A percentile compares a stretch with the other conserved stretches of the same genome.
phyloP scores from a whole-genome alignment of 1,140 invertebrate species.

The Drosophila parvula region DNA sequence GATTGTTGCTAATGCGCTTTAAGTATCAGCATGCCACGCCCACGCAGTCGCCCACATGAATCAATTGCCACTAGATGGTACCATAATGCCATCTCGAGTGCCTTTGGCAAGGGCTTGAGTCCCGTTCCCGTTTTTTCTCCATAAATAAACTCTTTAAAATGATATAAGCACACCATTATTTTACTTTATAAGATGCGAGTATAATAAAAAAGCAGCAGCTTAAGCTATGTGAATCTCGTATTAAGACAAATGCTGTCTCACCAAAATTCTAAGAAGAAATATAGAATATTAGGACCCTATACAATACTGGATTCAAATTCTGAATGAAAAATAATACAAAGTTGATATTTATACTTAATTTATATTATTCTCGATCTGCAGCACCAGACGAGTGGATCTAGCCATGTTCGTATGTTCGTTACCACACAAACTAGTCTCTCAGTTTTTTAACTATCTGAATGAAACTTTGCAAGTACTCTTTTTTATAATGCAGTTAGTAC shows the following conservation, averaged over 20 bases:
- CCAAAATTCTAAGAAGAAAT: not conserved
- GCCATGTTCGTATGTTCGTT: too few species aligned
- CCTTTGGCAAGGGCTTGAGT: constrained; percentile 28
- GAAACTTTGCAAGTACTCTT: too few species aligned
- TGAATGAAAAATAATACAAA: too few species aligned
- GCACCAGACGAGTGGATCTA: too few species aligned
- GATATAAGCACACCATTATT: not conserved
- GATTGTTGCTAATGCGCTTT: constrained; percentile 66
- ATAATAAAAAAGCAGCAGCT: not conserved
- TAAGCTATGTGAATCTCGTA: not conserved
- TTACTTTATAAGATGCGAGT: not conserved
- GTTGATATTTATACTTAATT: too few species aligned
- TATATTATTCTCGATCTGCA: too few species aligned
- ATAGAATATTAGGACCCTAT: not conserved
- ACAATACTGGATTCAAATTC: too few species aligned
- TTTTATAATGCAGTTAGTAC: too few species aligned
- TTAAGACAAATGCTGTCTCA: not conserved
- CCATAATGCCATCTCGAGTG: constrained; percentile 26
- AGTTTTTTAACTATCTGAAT: too few species aligned
- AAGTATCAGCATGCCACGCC: constrained; percentile 49
- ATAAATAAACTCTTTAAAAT: not conserved
- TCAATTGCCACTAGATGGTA: constrained; percentile 70
- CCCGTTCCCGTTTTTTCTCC: constrained; percentile 9
- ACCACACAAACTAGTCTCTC: too few species aligned
- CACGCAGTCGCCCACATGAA: constrained; percentile 55